These are phyloP conservation scores for Xanthia togata DNA, from an alignment of 2,888 invertebrate genomes.

Conservation along the genomic window DNA sequence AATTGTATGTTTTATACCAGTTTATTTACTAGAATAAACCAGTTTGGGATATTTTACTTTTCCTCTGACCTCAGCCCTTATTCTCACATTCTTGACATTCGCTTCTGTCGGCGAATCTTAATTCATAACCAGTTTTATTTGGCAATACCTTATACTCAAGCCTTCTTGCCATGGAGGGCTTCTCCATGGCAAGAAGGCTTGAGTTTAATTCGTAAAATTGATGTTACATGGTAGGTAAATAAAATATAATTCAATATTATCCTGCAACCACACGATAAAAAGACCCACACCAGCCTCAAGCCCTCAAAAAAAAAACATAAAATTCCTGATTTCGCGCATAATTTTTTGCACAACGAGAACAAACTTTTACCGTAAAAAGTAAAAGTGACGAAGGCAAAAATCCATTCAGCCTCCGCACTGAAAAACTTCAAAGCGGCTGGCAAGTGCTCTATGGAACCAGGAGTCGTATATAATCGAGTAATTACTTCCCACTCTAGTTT, in stretches of 20 bases:
- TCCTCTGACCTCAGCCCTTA: no score
- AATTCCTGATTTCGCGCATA: slow-evolving; percentile 2
- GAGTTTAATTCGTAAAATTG: no score
- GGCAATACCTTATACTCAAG: no score
- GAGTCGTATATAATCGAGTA: slow-evolving; percentile 62
- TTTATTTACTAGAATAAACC: no score
- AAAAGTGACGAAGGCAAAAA: slow-evolving; percentile 42
- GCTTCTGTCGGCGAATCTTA: no score
- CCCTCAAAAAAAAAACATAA: slow-evolving; percentile 6
- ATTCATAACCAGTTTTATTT: no score
- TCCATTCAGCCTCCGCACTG: slow-evolving; percentile 54
- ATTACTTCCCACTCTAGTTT: slow-evolving; percentile 58
- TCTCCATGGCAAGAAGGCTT: no score
- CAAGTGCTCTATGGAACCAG: slow-evolving; percentile 54
- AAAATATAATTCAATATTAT: background rate
- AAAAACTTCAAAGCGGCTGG: slow-evolving; percentile 58
- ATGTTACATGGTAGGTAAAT: no score
- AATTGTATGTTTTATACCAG: no score
- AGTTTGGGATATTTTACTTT: no score
- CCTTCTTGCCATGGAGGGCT: no score
- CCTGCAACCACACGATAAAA: background rate
- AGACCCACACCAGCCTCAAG: background rate
- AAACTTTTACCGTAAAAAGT: slow-evolving; percentile 35
- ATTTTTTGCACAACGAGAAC: slow-evolving; percentile 11
- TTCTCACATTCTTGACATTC: no score